Conservation (phyloP, 2,888 invertebrate species). For the Lasioglossum lativentre region DNA sequence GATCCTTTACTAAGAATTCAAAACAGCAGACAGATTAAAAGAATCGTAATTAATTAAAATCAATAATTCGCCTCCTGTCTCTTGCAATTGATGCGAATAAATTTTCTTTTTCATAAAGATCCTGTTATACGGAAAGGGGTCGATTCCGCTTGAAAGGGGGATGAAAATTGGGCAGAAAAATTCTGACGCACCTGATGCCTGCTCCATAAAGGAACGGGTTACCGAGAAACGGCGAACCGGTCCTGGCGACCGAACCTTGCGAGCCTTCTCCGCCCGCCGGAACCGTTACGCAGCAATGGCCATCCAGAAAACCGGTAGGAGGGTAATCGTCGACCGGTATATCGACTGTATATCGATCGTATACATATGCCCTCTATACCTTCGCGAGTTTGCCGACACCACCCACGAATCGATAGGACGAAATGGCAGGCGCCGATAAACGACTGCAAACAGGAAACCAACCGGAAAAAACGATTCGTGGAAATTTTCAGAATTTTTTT, state of each 20-base stretch:
- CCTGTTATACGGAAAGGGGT: not conserved
- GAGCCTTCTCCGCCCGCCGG: constrained; percentile 42
- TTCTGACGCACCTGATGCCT: constrained; percentile 45
- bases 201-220: constrained; percentile 61
- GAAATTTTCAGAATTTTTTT: not conserved
- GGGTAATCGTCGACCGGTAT: constrained; percentile 57
- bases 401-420: constrained; percentile 34
- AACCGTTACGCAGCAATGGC: constrained; percentile 69
- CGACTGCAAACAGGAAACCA: not conserved
- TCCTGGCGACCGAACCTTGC: constrained; percentile 60
- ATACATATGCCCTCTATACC: constrained; percentile 17
- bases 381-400: constrained; percentile 11
- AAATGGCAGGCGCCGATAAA: not conserved
- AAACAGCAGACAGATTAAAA: no score
- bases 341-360: constrained; percentile 24
- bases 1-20: no score
- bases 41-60: no score
- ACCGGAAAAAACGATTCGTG: not conserved
- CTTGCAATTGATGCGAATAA: not conserved
- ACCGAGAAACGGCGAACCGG: constrained; percentile 67
- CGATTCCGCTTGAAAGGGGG: not conserved
- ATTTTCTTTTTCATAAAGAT: not conserved
- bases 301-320: constrained; percentile 70
- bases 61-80: not conserved
- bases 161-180: constrained; percentile 47